Percentiles rank a stretch among this genome's conserved stretches.
These are phyloP conservation scores for Spodoptera frugiperda DNA, from an alignment of 1,140 invertebrate genomes.

Conservation along the genomic window DNA sequence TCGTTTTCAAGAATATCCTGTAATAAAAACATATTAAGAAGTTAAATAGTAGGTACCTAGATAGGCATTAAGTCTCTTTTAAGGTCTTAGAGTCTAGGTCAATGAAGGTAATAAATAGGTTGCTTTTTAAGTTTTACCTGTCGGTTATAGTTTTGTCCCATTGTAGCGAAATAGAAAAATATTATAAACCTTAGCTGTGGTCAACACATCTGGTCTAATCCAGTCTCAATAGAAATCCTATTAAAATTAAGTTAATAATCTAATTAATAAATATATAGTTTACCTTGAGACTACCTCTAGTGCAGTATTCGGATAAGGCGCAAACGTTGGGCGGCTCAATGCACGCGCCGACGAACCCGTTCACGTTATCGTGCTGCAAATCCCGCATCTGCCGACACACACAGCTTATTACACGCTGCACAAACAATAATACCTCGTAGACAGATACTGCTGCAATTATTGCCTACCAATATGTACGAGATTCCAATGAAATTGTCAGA, in stretches of 20 bases:
- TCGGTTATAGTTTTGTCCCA: too few relatives aligned
- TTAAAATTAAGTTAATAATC: too few relatives aligned
- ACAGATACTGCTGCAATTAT: background rate
- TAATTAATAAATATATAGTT: conserved; percentile 12
- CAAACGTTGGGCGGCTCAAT: conserved; percentile 96
- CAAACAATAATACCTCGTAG: conserved; percentile 14
- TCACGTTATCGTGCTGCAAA: conserved; percentile 95
- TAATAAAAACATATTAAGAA: conserved; percentile 19
- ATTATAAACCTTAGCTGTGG: too few relatives aligned
- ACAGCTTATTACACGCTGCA: conserved; percentile 38
- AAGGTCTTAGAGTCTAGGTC: too few relatives aligned
- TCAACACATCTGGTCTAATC: too few relatives aligned
- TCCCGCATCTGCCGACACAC: conserved; percentile 91
- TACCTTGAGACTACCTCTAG: conserved; percentile 95
- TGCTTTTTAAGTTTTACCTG: too few relatives aligned
- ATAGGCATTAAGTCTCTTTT: background rate
- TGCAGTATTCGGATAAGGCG: conserved; percentile 96
- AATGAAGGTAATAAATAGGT: too few relatives aligned
- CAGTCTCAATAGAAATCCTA: too few relatives aligned
- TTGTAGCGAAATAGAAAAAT: background rate
- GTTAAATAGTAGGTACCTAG: background rate
- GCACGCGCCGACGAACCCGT: conserved; percentile 97
- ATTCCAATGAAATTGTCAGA: background rate
- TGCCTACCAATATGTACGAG: background rate
- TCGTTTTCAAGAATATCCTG: conserved; percentile 97